Evolutionary conservation across 2,888 invertebrate species (phyloP).

Genomic region (Kuschelorhynchus macadamiae): DNA sequence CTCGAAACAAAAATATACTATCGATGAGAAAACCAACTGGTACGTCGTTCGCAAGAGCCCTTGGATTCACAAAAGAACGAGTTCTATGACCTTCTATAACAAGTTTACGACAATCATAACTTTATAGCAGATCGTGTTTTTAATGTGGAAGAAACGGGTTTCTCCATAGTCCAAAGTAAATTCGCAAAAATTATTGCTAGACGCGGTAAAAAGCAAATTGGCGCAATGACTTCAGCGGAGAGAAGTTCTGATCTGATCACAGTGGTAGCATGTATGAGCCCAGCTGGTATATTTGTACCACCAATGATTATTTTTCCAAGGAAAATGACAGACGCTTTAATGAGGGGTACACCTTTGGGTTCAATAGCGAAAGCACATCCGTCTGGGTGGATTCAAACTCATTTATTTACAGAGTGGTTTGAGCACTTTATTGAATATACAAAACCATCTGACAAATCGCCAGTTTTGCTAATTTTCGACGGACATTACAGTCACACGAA

Average conservation of each 20-base stretch:
- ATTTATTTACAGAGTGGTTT: slow-evolving; percentile 20
- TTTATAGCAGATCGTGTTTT: too few relatives aligned
- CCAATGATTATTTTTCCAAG: slow-evolving; percentile 15
- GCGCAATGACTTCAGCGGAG: too few relatives aligned
- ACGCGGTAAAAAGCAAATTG: too few relatives aligned
- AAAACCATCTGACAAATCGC: not conserved
- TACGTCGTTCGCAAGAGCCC: too few relatives aligned
- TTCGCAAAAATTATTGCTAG: too few relatives aligned
- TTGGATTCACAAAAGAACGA: too few relatives aligned
- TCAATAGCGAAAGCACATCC: slow-evolving; percentile 1
- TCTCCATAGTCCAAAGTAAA: too few relatives aligned
- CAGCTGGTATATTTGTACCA: slow-evolving; percentile 6
- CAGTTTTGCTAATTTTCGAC: slow-evolving; percentile 7
- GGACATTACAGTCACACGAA: slow-evolving; percentile 1
- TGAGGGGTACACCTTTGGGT: slow-evolving; percentile 17
- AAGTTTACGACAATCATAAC: too few relatives aligned
- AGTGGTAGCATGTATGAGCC: slow-evolving; percentile 7
- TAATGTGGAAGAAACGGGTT: too few relatives aligned
- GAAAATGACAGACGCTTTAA: not conserved
- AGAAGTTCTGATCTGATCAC: slow-evolving; percentile 16
- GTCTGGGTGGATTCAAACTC: slow-evolving; percentile 18
- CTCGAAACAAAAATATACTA: too few relatives aligned
- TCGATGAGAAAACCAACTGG: too few relatives aligned
- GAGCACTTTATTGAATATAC: not conserved
- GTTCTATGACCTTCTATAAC: too few relatives aligned